Evolutionary conservation across 2,797 vertebrate species (phyloP).

Genomic region (Zenarchopterus dispar): DNA sequence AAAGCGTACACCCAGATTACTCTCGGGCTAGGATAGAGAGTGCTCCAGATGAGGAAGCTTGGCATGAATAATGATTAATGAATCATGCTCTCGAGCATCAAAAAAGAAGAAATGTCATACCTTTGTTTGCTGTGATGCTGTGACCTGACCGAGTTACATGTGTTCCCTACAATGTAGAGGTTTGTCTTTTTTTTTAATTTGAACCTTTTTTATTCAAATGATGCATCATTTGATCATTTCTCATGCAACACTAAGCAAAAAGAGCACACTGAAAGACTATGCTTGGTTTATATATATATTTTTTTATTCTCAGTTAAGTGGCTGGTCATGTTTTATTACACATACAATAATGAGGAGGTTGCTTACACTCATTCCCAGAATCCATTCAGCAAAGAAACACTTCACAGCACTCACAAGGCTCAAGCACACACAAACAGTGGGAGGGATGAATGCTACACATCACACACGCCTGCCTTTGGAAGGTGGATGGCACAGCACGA

Average conservation of each 20-base stretch:
- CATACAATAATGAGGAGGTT: slow-evolving; percentile 61
- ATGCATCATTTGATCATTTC: not conserved
- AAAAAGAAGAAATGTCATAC: not conserved
- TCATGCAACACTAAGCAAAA: not conserved
- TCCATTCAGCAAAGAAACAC: slow-evolving; percentile 47
- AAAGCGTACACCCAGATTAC: slow-evolving; percentile 4
- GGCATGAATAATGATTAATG: slow-evolving; percentile 19
- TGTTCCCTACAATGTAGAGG: not conserved
- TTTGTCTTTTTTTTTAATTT: not conserved
- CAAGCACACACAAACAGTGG: slow-evolving; percentile 52
- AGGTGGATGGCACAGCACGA: slow-evolving; percentile 31
- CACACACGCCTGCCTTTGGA: slow-evolving; percentile 44
- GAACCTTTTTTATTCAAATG: not conserved
- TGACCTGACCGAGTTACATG: slow-evolving; percentile 14
- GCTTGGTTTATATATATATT: slow-evolving; percentile 50
- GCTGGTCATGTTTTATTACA: slow-evolving; percentile 77
- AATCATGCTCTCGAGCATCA: slow-evolving; percentile 12
- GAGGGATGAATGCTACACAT: slow-evolving; percentile 34
- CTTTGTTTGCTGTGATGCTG: slow-evolving; percentile 1
- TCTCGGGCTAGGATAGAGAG: slow-evolving; percentile 9
- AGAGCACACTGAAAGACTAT: slow-evolving; percentile 13
- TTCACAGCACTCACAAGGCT: slow-evolving; percentile 48
- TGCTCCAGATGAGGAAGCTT: not conserved
- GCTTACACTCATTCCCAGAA: slow-evolving; percentile 77
- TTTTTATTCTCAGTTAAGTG: slow-evolving; percentile 77